A percentile compares a stretch with the other conserved stretches of the same genome.
phyloP scores from a whole-genome alignment of 1,140 invertebrate species.

The Aphelinus certus region DNA sequence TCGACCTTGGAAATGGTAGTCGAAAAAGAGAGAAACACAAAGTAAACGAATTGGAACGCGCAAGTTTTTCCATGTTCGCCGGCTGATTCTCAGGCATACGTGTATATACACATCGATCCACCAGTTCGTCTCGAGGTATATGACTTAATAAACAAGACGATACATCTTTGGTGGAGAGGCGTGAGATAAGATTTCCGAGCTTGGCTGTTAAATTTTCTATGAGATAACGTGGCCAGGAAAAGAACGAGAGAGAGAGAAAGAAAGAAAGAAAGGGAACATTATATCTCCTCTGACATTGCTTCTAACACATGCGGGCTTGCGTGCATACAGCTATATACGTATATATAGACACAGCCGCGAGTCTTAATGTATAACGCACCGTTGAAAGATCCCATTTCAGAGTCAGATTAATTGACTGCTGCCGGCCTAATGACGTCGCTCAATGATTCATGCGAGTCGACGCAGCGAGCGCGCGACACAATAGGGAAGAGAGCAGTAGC shows the following conservation, averaged over 20 bases:
- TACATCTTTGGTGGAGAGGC: slow-evolving; percentile 40
- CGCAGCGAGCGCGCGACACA: neutral
- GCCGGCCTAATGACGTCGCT: slow-evolving; percentile 9
- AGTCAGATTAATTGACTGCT: slow-evolving; percentile 15
- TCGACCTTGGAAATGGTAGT: no score
- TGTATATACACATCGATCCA: no score
- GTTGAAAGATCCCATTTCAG: neutral
- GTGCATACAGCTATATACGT: no score
- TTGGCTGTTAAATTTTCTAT: slow-evolving; percentile 7
- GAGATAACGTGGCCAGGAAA: neutral
- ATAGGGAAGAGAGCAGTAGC: neutral
- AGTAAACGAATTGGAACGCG: no score
- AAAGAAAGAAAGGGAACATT: neutral
- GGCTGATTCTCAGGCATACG: no score
- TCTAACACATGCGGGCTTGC: neutral
- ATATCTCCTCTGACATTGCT: slow-evolving; percentile 6
- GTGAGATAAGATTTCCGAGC: slow-evolving; percentile 36
- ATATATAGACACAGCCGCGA: no score
- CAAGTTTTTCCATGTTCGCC: no score
- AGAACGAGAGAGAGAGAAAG: no score
- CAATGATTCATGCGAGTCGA: slow-evolving; percentile 19
- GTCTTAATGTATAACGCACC: no score
- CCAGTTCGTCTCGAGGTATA: neutral
- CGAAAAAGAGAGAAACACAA: no score
- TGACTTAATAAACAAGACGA: slow-evolving; percentile 30